Base-by-base conservation (phyloP, 2,888 invertebrate genomes). In the Diplolepis rosae region DNA sequence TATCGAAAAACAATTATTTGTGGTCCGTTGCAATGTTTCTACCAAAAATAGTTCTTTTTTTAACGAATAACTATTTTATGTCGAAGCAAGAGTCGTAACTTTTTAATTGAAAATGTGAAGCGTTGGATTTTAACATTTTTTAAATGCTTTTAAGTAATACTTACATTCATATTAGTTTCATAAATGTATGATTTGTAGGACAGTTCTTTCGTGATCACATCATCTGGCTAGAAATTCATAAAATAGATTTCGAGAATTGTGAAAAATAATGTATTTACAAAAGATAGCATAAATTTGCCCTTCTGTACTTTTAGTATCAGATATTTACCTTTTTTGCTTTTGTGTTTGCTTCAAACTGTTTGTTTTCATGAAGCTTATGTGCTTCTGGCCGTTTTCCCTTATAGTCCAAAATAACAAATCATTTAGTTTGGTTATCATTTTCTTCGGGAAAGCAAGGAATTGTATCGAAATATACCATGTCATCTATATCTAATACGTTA, bases 341-440 rank as follows among this genome's bases (percentile, higher is more conserved):
- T 30, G 27, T 28, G 0, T 52, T 28, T 7, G 7, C 7, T 30
- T 52, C 52, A 4, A 5, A 52, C 28, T 52, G 48, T 48, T 18
- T 52, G 52, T 52, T 52, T n/a, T 52, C 52, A 13, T 7, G 4
- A 27, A 15, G 28, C 28, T 15, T 52, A 7, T 52, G 28, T 13
- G 3, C 7, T 1, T 76, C 61, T 13, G 84, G 83, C 27, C 77
- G 73, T 73, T 78, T 74, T 0, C 83, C 84, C 67, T 75, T 79
- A 70, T 78, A 83, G 4, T 79, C 82, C 35, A 79, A 72, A 0
- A 81, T 83, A 5, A 84, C 84, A 68, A 84, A 83, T 80, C 81
- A 84, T 1, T 72, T 22, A 66, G 81, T 82, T 3, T 74, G 27
- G 7, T 74, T 71, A 4, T 74, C 72, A 68, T 82, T 82, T 70